Percentiles rank a stretch among this genome's conserved stretches.
Evolutionary conservation across 1,140 invertebrate genomes (phyloP).

Genomic region (Phymastichus coffea): DNA sequence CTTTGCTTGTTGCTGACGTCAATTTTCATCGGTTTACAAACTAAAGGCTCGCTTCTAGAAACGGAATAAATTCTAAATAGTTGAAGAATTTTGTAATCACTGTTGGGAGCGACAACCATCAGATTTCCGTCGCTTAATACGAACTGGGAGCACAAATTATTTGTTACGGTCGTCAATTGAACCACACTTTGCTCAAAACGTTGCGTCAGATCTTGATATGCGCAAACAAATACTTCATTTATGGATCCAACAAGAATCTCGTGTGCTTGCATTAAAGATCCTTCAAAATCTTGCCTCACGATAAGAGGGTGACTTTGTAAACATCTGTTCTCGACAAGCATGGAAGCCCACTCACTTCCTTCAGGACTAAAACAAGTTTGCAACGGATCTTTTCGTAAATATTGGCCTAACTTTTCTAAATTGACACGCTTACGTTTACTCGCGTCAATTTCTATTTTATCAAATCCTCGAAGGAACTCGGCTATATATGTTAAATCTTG

Average conservation of each 20-base stretch:
- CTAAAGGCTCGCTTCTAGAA: conserved; percentile 24
- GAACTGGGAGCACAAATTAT: conserved; percentile 40
- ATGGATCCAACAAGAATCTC: conserved; percentile 69
- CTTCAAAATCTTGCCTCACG: conserved; percentile 72
- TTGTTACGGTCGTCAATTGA: conserved; percentile 29
- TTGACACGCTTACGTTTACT: conserved; percentile 69
- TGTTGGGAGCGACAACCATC: conserved; percentile 39
- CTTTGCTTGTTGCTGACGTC: conserved; percentile 46
- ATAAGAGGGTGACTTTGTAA: conserved; percentile 70
- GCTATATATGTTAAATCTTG: conserved; percentile 88
- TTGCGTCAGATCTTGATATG: conserved; percentile 64
- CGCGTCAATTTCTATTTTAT: conserved; percentile 59
- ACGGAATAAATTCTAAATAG: conserved; percentile 42
- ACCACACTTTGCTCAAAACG: conserved; percentile 58
- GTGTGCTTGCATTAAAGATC: conserved; percentile 82
- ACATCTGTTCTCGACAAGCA: conserved; percentile 72
- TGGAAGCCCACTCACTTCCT: conserved; percentile 70
- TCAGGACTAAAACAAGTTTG: conserved; percentile 47
- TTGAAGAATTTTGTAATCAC: conserved; percentile 40
- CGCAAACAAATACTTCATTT: conserved; percentile 69
- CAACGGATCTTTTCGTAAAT: conserved; percentile 67
- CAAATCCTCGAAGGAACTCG: conserved; percentile 86
- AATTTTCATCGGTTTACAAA: conserved; percentile 35
- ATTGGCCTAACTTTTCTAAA: conserved; percentile 88
- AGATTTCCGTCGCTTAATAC: conserved; percentile 43